Evolutionary conservation across 2,888 invertebrate genomes (phyloP).

Genomic region (Oscheius sp.): DNA sequence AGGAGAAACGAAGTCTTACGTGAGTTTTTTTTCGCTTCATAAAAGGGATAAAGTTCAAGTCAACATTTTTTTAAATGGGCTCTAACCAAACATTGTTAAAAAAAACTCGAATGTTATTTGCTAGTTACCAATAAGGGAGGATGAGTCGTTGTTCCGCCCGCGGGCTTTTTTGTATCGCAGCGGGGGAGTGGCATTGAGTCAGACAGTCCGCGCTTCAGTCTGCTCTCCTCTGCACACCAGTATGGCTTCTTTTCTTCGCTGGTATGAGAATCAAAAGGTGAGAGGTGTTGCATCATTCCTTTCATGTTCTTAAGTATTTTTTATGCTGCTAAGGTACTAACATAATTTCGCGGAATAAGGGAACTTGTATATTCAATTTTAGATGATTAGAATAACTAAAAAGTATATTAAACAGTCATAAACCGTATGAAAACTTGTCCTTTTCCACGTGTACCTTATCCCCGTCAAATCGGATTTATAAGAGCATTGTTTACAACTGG

Average conservation of each 20-base stretch:
- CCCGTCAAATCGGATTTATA: conserved; percentile 20
- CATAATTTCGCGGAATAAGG: not conserved
- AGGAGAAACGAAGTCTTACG: conserved; percentile 56
- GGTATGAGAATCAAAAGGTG: conserved; percentile 48
- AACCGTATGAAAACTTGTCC: conserved; percentile 9
- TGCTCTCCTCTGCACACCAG: no score
- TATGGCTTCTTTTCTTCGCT: conserved; percentile 37
- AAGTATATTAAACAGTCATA: no score
- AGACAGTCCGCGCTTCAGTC: conserved; percentile 15
- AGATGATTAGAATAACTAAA: no score
- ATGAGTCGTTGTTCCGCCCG: conserved; percentile 11
- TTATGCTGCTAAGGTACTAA: not conserved
- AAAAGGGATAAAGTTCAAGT: no score
- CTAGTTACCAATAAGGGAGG: not conserved
- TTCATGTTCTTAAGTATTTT: not conserved
- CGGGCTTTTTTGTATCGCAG: conserved; percentile 28
- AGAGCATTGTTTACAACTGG: conserved; percentile 15
- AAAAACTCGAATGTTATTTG: no score
- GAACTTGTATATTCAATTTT: not conserved
- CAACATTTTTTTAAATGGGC: no score
- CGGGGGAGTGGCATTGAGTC: conserved; percentile 25
- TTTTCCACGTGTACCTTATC: conserved; percentile 1
- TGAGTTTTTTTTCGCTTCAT: conserved; percentile 34
- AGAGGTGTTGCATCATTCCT: not conserved
- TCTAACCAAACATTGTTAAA: no score